These are phyloP conservation scores for Trachelus iudaicus DNA, from an alignment of 2,888 invertebrate genomes.

Conservation along the genomic window DNA sequence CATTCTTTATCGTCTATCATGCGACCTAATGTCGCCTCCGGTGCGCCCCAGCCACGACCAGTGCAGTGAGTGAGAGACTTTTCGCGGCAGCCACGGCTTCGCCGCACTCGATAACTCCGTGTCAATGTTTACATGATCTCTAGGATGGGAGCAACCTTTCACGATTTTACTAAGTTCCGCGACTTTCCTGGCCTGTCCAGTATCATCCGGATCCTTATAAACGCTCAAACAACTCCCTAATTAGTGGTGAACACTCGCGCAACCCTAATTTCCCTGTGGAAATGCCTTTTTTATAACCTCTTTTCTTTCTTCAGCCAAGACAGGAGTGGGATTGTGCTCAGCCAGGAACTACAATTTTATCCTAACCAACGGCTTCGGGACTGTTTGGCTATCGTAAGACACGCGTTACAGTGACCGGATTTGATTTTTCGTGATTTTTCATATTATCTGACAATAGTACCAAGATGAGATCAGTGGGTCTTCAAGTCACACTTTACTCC, in stretches of 20 bases:
- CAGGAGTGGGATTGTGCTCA: constrained; percentile 23
- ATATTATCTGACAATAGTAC: not conserved
- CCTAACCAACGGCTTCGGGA: not conserved
- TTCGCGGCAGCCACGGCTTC: constrained; percentile 12
- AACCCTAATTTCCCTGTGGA: not conserved
- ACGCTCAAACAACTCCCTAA: not conserved
- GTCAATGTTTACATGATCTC: constrained; percentile 57
- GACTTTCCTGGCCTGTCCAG: constrained; percentile 11
- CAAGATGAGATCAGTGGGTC: not conserved
- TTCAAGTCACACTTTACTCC: not conserved
- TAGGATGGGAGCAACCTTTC: constrained; percentile 43
- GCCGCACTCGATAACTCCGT: constrained; percentile 39
- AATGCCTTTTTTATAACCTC: constrained; percentile 39
- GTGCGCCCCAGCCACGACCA: constrained; percentile 38
- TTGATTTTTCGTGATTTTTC: not conserved
- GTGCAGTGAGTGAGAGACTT: constrained; percentile 34
- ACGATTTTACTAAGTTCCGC: constrained; percentile 29
- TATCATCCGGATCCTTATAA: not conserved
- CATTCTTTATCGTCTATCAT: constrained; percentile 30
- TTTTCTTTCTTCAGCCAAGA: constrained; percentile 22
- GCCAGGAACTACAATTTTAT: constrained; percentile 9
- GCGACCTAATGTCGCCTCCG: constrained; percentile 35
- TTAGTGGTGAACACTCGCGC: not conserved
- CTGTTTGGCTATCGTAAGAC: not conserved
- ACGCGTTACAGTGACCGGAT: not conserved